Percentiles rank a stretch among this genome's conserved stretches.
Conservation (phyloP, 2,888 invertebrate species). For the Agonopterix heracliana region DNA sequence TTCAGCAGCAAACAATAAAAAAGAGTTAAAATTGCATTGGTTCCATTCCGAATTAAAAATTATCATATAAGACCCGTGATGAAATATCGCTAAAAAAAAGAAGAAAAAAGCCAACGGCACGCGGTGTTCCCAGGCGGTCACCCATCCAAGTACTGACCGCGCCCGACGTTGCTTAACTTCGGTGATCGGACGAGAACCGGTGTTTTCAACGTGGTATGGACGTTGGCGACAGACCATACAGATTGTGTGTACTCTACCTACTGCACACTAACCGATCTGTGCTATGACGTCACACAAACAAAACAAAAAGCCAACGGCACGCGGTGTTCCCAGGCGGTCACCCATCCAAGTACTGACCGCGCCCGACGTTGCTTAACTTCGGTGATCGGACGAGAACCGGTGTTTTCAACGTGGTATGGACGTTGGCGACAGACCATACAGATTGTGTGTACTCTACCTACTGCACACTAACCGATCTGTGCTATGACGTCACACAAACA, state of each 20-base stretch:
- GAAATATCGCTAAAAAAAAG: no score
- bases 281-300: no score
- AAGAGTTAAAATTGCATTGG: no score
- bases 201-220: conserved; percentile 31
- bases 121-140: conserved; percentile 46
- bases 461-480: no score
- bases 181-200: conserved; percentile 52
- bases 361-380: conserved; percentile 50
- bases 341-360: conserved; percentile 53
- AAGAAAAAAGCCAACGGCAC: conserved; percentile 31
- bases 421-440: neutral
- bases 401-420: conserved; percentile 31
- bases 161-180: conserved; percentile 50
- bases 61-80: no score
- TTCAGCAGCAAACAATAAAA: no score
- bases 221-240: neutral
- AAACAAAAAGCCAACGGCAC: conserved; percentile 26
- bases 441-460: no score
- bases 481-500: neutral
- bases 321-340: conserved; percentile 46
- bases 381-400: conserved; percentile 52
- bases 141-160: conserved; percentile 53
- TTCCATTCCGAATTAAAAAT: no score
- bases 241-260: no score
- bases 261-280: no score